Percentiles rank a stretch among this genome's conserved stretches.
phyloP scores from a whole-genome alignment of 1,140 invertebrate species.

The Bombus ignitus region DNA sequence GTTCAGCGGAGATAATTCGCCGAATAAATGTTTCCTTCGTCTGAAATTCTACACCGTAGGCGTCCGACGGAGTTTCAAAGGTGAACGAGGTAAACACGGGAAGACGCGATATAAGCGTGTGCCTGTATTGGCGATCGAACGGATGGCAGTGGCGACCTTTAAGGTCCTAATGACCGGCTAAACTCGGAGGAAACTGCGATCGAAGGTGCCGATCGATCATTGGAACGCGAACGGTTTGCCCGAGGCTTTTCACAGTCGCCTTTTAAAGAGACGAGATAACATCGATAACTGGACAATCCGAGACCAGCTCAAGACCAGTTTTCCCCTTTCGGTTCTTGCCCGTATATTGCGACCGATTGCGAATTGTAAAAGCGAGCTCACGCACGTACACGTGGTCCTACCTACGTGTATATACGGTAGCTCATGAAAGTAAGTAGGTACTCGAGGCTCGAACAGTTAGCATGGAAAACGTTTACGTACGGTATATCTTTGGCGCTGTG shows the following conservation, averaged over 20 bases:
- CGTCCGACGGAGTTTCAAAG: not conserved
- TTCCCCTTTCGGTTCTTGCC: constrained; percentile 19
- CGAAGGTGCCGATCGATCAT: constrained; percentile 8
- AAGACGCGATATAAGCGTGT: not conserved
- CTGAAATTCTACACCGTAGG: not conserved
- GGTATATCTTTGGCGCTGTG: too few relatives aligned
- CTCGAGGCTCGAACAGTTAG: not conserved
- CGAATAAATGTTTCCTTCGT: not conserved
- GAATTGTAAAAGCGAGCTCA: constrained; percentile 24
- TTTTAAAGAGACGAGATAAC: constrained; percentile 61
- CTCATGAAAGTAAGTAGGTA: not conserved
- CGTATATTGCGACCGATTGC: constrained; percentile 15
- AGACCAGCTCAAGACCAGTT: constrained; percentile 56
- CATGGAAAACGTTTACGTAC: not conserved
- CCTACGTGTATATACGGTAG: not conserved
- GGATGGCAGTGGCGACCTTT: not conserved
- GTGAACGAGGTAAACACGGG: not conserved
- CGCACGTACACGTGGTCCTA: not conserved
- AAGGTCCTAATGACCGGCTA: not conserved
- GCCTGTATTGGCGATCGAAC: not conserved
- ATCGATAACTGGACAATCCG: constrained; percentile 39
- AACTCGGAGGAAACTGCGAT: constrained; percentile 22
- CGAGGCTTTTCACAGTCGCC: constrained; percentile 31
- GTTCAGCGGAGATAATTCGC: too few relatives aligned
- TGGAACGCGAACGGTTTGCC: constrained; percentile 26